A percentile compares a stretch with the other conserved stretches of the same genome.
These are phyloP conservation scores for Python bivittatus DNA, from an alignment of 2,113 vertebrate genomes.

Conservation along the genomic window DNA sequence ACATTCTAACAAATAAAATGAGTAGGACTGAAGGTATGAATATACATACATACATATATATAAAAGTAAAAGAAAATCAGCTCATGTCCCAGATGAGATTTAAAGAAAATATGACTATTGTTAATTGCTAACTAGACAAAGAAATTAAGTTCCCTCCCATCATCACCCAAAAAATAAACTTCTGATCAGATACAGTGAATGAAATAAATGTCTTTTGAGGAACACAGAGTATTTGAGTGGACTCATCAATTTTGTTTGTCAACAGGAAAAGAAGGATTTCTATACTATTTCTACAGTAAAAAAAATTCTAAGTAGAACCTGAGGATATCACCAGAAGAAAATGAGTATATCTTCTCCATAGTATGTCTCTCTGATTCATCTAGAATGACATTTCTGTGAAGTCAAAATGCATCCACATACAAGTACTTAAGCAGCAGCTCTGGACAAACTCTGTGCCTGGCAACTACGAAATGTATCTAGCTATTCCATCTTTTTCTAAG, in stretches of 20 bases:
- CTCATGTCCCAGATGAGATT: background rate
- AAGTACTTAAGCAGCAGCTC: slow-evolving; percentile 23
- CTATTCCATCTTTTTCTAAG: slow-evolving; percentile 24
- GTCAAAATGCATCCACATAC: slow-evolving; percentile 5
- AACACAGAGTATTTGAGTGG: slow-evolving; percentile 27
- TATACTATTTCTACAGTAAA: background rate
- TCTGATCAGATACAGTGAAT: slow-evolving; percentile 28
- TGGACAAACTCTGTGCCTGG: slow-evolving; percentile 5
- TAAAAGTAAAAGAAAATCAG: background rate
- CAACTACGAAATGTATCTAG: slow-evolving; percentile 40
- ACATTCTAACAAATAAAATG: slow-evolving; percentile 17
- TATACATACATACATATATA: background rate
- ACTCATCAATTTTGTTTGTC: slow-evolving; percentile 21
- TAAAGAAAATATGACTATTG: background rate
- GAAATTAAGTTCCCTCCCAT: slow-evolving; percentile 31
- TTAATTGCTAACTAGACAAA: background rate
- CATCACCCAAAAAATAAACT: slow-evolving; percentile 6
- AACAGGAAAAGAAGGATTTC: background rate
- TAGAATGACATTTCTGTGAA: background rate
- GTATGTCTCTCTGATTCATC: background rate
- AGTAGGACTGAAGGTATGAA: background rate
- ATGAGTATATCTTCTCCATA: slow-evolving; percentile 25
- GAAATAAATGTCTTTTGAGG: background rate
- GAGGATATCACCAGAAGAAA: background rate
- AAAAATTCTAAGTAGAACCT: background rate